Percentiles rank a stretch among this genome's conserved stretches.
Evolutionary conservation across 2,797 vertebrate species (phyloP).

Genomic region (Phoxinus dragarum): DNA sequence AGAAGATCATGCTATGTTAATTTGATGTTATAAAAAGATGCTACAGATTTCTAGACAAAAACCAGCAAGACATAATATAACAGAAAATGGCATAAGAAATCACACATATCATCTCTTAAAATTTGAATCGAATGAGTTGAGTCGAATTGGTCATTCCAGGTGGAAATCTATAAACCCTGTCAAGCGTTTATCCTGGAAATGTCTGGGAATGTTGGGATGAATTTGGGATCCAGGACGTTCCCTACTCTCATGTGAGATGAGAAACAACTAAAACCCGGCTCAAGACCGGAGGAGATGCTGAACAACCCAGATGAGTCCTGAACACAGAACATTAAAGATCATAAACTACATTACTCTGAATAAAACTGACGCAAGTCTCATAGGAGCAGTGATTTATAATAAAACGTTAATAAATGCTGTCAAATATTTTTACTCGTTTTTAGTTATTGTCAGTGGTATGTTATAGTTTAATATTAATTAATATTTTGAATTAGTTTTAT

Average conservation of each 20-base stretch:
- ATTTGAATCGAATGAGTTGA: conserved; percentile 66
- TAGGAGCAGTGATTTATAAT: too few species aligned
- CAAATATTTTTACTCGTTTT: too few species aligned
- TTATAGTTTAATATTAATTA: too few species aligned
- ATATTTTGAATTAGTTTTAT: too few species aligned
- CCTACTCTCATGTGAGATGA: conserved; percentile 76
- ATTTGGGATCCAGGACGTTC: conserved; percentile 43
- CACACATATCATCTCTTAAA: conserved; percentile 48
- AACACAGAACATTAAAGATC: too few species aligned
- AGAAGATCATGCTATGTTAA: background rate
- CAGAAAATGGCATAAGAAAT: conserved; percentile 43
- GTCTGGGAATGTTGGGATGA: conserved; percentile 63
- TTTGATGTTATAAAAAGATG: background rate
- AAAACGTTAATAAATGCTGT: too few species aligned
- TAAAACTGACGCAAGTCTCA: too few species aligned
- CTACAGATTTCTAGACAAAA: background rate
- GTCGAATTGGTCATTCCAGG: conserved; percentile 61
- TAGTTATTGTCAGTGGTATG: too few species aligned
- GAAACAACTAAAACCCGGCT: conserved; percentile 77
- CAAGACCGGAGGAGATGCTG: conserved; percentile 70
- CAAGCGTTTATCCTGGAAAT: conserved; percentile 62
- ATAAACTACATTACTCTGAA: too few species aligned
- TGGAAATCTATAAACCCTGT: conserved; percentile 57
- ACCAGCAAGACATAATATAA: background rate
- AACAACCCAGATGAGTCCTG: conserved; percentile 20